Evolutionary conservation across 2,797 vertebrate genomes (phyloP), one percentile per base, ranked within the genome.

Genomic region (Allobates femoralis): DNA sequence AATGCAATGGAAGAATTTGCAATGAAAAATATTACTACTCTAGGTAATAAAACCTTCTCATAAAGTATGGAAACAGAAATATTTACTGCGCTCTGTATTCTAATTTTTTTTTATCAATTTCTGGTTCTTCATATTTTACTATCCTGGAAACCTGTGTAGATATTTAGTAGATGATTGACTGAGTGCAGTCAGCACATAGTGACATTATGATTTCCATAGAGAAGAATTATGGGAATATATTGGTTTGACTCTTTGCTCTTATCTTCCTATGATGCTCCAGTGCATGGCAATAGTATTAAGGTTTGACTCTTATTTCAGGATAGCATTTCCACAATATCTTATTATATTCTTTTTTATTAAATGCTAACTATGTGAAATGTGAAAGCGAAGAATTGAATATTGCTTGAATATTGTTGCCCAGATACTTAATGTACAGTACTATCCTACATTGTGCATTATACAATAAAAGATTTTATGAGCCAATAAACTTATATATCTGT

Each of bases 401-500:
- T 66, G 66, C 78, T 64, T 73, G 37, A 79, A 80, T 34, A 53
- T 37, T 74, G 66, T 66, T 82, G 71, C 53, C 81, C 75, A 15
- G 76, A 41, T 58, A 37, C 28, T 66, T 79, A 79, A 67, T 55
- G 53, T 69, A 84, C 74, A 84, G 75, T 76, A 56, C 75, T 41
- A 66, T 77, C 60, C 46, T 56, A 56, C 51, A 79, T 67, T 69
- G 46, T 77, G 73, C 74, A 67, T 75, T 73, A 60, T 64, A 81
- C 69, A 82, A 82, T 82, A 75, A 86, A 86, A 81, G 14, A 16
- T 76, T 86, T 86, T 86, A 86, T 19, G 79, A 81, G 79, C 58
- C 50, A 86, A 82, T 86, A 86, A 86, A 86, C 75, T 81, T 69
- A 81, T 82, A 82, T 86, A 75, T 82, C 60, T 86, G 79, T 77